Percentiles rank a stretch among this genome's conserved stretches.
These are phyloP conservation scores for Acrocera orbiculus DNA, from an alignment of 2,888 invertebrate genomes.

Conservation along the genomic window DNA sequence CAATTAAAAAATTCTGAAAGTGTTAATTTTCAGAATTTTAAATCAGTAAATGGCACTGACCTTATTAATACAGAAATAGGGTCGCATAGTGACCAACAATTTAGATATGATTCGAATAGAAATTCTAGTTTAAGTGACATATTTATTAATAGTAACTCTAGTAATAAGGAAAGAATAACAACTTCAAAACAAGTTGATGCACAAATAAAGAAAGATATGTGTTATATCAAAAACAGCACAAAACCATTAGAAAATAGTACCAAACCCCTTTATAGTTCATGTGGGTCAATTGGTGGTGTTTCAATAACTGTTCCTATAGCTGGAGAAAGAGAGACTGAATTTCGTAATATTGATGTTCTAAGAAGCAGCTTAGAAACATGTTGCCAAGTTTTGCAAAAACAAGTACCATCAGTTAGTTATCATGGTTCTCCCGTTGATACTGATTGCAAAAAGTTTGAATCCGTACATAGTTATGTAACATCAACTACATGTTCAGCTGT, in stretches of 20 bases:
- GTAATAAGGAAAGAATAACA: too few relatives aligned
- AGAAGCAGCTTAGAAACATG: conserved; percentile 26
- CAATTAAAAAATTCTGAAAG: conserved; percentile 21
- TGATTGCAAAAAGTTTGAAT: conserved; percentile 20
- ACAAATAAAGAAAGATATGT: conserved; percentile 19
- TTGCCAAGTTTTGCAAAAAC: conserved; percentile 23
- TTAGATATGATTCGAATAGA: conserved; percentile 25
- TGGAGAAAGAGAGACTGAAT: conserved; percentile 17
- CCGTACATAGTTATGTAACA: conserved; percentile 26
- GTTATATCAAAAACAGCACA: conserved; percentile 18
- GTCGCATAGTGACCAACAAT: conserved; percentile 30
- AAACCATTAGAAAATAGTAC: conserved; percentile 18
- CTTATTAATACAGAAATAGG: conserved; percentile 10
- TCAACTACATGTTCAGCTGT: conserved; percentile 45
- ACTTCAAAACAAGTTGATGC: too few relatives aligned
- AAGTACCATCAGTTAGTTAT: conserved; percentile 15
- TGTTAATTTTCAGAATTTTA: conserved; percentile 18
- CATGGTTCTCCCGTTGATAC: conserved; percentile 16
- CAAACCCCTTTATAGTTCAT: conserved; percentile 21
- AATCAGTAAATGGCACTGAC: conserved; percentile 7
- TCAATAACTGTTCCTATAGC: conserved; percentile 22
- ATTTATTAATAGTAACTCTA: conserved; percentile 26
- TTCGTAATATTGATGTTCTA: conserved; percentile 19
- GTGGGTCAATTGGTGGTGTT: conserved; percentile 22
- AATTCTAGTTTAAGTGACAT: conserved; percentile 30